These are phyloP conservation scores for Brassicogethes aeneus DNA, from an alignment of 2,888 invertebrate species.

Conservation along the genomic window DNA sequence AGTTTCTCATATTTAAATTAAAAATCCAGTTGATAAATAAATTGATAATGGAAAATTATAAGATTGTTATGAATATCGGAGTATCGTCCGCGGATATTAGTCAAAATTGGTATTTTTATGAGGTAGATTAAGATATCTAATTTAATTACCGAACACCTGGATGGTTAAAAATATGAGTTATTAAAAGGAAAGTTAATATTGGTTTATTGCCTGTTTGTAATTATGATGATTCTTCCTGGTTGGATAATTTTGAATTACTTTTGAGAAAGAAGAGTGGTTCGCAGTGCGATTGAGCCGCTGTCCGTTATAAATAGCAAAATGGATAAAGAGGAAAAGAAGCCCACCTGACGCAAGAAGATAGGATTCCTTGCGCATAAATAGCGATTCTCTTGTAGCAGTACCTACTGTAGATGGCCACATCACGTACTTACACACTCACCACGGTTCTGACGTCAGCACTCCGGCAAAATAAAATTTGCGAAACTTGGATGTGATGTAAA, in stretches of 20 bases:
- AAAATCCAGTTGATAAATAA: neutral
- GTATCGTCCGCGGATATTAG: too few species aligned
- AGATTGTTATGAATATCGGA: too few species aligned
- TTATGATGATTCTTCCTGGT: too few species aligned
- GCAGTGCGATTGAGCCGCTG: neutral
- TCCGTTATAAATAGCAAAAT: neutral
- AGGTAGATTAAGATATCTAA: too few species aligned
- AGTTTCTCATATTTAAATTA: neutral
- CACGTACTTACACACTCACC: slow-evolving; percentile 12
- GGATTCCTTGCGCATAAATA: neutral
- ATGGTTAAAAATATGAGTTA: too few species aligned
- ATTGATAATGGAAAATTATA: too few species aligned
- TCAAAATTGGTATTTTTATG: too few species aligned
- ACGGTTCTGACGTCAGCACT: slow-evolving; percentile 21
- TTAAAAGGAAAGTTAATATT: too few species aligned
- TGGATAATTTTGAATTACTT: too few species aligned
- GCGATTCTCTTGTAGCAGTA: neutral
- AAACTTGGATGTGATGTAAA: neutral
- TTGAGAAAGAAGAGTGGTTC: too few species aligned
- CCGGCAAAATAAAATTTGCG: slow-evolving; percentile 10
- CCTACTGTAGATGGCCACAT: slow-evolving; percentile 1
- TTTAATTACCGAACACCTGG: too few species aligned
- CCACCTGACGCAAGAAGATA: neutral
- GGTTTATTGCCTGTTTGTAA: too few species aligned
- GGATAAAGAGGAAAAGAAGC: neutral